A percentile compares a stretch with the other conserved stretches of the same genome.
phyloP scores from a whole-genome alignment of 2,113 vertebrate genomes.

The Tupaia chinensis region DNA sequence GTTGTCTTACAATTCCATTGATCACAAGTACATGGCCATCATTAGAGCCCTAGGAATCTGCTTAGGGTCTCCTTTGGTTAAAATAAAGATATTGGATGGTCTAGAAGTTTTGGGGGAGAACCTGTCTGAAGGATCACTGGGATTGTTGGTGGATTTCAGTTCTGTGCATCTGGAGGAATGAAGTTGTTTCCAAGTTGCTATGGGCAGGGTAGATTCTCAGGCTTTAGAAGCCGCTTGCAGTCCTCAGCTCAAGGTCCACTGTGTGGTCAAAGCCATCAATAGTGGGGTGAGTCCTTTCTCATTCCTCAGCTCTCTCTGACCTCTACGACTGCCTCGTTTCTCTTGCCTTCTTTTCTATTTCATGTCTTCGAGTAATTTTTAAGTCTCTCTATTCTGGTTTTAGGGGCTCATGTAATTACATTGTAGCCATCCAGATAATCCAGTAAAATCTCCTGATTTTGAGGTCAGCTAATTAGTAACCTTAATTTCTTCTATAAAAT shows the following conservation, averaged over 20 bases:
- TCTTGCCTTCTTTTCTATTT: not conserved
- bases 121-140: not conserved
- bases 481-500: slow-evolving; percentile 21
- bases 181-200: not conserved
- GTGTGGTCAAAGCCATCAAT: not conserved
- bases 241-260: not conserved
- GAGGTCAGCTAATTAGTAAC: not conserved
- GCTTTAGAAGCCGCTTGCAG: not conserved
- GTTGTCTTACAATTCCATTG: not conserved
- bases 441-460: not conserved
- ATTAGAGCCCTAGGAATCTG: fast-evolving
- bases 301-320: not conserved
- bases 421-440: not conserved
- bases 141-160: not conserved
- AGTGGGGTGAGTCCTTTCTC: not conserved
- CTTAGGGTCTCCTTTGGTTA: not conserved
- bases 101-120: not conserved
- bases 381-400: not conserved
- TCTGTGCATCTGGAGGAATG: not conserved
- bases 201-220: not conserved
- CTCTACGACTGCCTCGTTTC: not conserved
- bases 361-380: not conserved
- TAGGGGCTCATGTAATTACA: not conserved
- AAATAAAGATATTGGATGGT: not conserved
- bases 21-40: fast-evolving